These are phyloP conservation scores for Oceanites oceanicus DNA, from an alignment of 2,113 vertebrate genomes.

Conservation along the genomic window DNA sequence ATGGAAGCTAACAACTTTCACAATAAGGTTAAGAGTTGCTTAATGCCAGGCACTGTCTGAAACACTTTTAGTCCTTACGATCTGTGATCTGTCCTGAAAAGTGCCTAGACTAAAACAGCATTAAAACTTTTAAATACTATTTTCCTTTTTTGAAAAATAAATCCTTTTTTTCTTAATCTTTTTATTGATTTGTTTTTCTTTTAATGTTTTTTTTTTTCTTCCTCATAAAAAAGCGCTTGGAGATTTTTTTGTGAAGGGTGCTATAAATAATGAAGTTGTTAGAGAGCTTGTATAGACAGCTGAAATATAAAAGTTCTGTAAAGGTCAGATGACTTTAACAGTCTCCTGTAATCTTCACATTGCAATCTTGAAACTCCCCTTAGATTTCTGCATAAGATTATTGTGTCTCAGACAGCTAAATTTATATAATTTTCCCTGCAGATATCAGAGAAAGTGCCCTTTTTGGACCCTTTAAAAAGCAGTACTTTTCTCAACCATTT, in stretches of 20 bases:
- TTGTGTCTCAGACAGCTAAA: background rate
- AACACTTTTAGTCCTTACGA: background rate
- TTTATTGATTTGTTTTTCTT: background rate
- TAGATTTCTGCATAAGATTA: background rate
- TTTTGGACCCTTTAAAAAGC: background rate
- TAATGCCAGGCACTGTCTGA: background rate
- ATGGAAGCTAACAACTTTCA: background rate
- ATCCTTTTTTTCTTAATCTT: background rate
- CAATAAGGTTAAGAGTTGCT: background rate
- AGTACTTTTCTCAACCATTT: background rate
- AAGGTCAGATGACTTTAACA: background rate
- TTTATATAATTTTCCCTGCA: background rate
- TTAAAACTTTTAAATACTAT: background rate
- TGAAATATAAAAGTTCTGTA: background rate
- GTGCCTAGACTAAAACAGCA: background rate
- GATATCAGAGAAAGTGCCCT: background rate
- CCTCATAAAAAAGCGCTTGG: background rate
- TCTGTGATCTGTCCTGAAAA: background rate
- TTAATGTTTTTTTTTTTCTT: background rate
- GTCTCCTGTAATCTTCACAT: background rate
- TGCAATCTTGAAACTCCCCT: background rate
- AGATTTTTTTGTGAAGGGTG: background rate
- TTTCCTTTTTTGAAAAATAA: background rate
- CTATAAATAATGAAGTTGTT: background rate
- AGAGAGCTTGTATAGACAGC: background rate